phyloP scores from a whole-genome alignment of 2,797 vertebrate species.

The Acipenser transmontanus region DNA sequence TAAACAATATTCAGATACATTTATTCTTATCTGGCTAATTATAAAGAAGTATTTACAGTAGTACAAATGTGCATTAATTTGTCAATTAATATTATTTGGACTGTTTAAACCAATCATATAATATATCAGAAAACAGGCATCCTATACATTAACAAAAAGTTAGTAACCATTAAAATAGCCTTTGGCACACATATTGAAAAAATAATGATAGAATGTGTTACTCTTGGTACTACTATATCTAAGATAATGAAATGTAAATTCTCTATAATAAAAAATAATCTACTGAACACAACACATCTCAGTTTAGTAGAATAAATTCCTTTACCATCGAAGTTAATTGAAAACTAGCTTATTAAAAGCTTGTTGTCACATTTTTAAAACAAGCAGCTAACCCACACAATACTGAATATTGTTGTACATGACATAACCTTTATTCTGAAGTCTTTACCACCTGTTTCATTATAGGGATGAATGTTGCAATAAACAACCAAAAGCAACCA shows the following conservation, averaged over 20 bases:
- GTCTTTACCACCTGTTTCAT: too few relatives aligned
- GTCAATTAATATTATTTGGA: slow-evolving; percentile 51
- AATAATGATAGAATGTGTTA: slow-evolving; percentile 14
- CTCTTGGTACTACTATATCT: neutral
- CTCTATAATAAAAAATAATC: too few relatives aligned
- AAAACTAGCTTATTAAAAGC: too few relatives aligned
- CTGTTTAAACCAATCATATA: slow-evolving; percentile 40
- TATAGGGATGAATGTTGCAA: too few relatives aligned
- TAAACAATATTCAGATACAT: slow-evolving; percentile 15
- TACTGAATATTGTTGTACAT: too few relatives aligned
- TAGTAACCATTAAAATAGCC: slow-evolving; percentile 32
- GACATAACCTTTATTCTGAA: too few relatives aligned
- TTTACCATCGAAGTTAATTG: neutral
- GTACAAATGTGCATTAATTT: slow-evolving; percentile 65
- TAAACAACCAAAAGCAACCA: too few relatives aligned
- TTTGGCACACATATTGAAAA: slow-evolving; percentile 43
- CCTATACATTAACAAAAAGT: slow-evolving; percentile 39
- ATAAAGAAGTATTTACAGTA: slow-evolving; percentile 37
- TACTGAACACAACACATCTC: neutral
- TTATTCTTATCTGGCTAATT: slow-evolving; percentile 20
- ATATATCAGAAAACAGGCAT: slow-evolving; percentile 37
- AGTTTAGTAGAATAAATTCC: slow-evolving; percentile 3
- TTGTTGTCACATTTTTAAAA: too few relatives aligned
- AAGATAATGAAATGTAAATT: neutral
- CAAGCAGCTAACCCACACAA: too few relatives aligned